phyloP scores from a whole-genome alignment of 2,888 invertebrate species.

The Crossocerus cetratus region DNA sequence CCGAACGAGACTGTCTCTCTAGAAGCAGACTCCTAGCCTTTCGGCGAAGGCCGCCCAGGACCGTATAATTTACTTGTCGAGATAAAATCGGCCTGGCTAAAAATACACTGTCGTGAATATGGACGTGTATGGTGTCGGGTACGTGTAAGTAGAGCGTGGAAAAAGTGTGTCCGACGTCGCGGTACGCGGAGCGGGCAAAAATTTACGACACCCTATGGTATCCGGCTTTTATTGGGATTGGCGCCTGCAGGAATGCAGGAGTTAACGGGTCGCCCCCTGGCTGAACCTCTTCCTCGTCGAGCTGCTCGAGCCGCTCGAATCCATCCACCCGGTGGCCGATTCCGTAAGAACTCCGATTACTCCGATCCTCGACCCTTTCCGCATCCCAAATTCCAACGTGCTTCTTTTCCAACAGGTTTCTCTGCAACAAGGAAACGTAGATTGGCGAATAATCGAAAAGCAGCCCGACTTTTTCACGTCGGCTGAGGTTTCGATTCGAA shows the following conservation, averaged over 20 bases:
- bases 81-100: slow-evolving; percentile 45
- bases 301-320: slow-evolving; percentile 17
- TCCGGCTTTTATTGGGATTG: slow-evolving; percentile 55
- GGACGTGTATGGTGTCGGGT: no score
- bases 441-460: no score
- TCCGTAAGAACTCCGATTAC: no score
- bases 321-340: slow-evolving; percentile 6
- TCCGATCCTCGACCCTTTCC: no score
- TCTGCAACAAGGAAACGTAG: no score
- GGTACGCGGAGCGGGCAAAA: slow-evolving; percentile 30
- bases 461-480: no score
- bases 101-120: slow-evolving; percentile 17
- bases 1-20: not conserved
- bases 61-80: slow-evolving; percentile 40
- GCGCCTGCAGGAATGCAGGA: slow-evolving; percentile 43
- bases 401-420: no score
- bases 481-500: no score
- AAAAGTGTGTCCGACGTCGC: not conserved
- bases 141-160: no score
- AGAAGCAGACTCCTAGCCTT: not conserved
- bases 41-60: slow-evolving; percentile 6
- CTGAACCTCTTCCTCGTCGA: slow-evolving; percentile 24
- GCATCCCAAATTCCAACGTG: no score
- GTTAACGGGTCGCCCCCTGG: slow-evolving; percentile 50
- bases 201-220: slow-evolving; percentile 39